Conservation (phyloP, 1,140 invertebrate species). For the Ptiloglossa arizonensis region DNA sequence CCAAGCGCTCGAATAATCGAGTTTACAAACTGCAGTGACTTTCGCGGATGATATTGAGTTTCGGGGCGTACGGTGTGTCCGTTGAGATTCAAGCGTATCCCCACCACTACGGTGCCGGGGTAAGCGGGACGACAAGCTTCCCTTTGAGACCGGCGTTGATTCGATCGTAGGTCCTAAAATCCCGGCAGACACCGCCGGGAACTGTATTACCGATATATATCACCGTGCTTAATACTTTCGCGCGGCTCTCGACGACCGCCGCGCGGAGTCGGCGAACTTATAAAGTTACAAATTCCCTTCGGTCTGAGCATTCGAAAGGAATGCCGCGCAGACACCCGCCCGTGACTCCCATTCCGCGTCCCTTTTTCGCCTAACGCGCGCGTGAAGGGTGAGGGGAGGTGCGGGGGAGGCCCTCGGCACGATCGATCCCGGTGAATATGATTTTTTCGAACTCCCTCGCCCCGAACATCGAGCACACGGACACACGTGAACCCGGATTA, state of each 20-base stretch:
- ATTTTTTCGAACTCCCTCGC: background rate
- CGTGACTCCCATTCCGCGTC: too few relatives aligned
- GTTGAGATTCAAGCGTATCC: conserved; percentile 11
- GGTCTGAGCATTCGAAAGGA: conserved; percentile 2
- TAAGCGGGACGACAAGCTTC: conserved; percentile 19
- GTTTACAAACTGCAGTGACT: conserved; percentile 25
- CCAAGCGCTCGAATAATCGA: conserved; percentile 34
- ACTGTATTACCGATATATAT: conserved; percentile 40
- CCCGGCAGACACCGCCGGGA: conserved; percentile 12
- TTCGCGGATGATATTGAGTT: conserved; percentile 37
- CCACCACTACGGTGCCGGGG: background rate
- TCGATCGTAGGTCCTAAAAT: conserved; percentile 45
- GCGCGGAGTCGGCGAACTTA: conserved; percentile 17
- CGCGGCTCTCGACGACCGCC: background rate
- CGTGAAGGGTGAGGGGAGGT: too few relatives aligned
- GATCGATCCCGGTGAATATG: background rate
- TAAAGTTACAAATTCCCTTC: conserved; percentile 48
- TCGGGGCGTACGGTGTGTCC: conserved; percentile 3
- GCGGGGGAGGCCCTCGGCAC: background rate
- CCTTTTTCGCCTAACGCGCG: too few relatives aligned
- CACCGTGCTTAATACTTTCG: conserved; percentile 40
- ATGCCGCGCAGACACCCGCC: background rate
- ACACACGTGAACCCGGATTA: too few relatives aligned
- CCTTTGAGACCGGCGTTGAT: conserved; percentile 43
- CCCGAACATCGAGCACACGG: too few relatives aligned